Evolutionary conservation across 2,113 vertebrate genomes (phyloP).

Genomic region (Rissa tridactyla): DNA sequence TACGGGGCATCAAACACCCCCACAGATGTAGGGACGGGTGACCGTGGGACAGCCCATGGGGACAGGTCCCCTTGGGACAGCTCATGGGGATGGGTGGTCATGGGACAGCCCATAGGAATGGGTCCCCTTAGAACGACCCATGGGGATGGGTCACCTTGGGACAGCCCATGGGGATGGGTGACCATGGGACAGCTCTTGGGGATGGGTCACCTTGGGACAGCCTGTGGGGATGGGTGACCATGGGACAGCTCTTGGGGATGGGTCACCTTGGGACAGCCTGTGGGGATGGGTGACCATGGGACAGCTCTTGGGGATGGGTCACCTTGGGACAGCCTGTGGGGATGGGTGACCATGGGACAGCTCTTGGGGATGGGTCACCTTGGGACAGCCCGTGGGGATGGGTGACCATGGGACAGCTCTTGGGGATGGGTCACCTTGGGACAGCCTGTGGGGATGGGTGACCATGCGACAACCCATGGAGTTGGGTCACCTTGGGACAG

Average conservation of each 20-base stretch:
- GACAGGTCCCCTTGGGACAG: background rate
- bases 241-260: too few species aligned
- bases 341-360: background rate
- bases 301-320: background rate
- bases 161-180: background rate
- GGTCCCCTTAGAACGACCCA: too few species aligned
- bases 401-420: background rate
- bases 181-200: background rate
- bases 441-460: background rate
- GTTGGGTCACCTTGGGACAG: background rate
- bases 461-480: background rate
- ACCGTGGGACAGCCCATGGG: too few species aligned
- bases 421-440: background rate
- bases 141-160: background rate
- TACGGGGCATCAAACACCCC: background rate
- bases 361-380: background rate
- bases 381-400: too few species aligned
- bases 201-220: background rate
- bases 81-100: too few species aligned
- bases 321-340: background rate
- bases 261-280: background rate
- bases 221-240: background rate
- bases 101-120: too few species aligned
- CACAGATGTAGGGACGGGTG: rapidly evolving
- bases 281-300: too few species aligned